Conservation (phyloP, 2,888 invertebrate species). For the Dasypolia templi region DNA sequence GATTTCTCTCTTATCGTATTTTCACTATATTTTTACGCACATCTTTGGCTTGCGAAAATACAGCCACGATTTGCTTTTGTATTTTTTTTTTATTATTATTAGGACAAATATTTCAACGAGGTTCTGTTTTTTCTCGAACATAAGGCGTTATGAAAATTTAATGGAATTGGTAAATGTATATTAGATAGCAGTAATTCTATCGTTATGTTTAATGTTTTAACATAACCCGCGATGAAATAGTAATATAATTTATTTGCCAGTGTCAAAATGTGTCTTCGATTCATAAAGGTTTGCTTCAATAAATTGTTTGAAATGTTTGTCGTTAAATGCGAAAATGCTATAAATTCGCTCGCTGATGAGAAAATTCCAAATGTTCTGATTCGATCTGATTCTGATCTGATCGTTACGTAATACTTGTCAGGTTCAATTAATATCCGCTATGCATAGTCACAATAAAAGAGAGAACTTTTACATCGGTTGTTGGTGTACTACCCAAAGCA, state of each 20-base stretch:
- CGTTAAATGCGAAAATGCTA: no score
- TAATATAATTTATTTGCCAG: slow-evolving; percentile 30
- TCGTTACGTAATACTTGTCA: background rate
- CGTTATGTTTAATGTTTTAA: slow-evolving; percentile 23
- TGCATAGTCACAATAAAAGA: background rate
- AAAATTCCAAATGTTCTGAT: slow-evolving; percentile 18
- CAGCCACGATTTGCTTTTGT: slow-evolving; percentile 34
- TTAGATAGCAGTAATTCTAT: slow-evolving; percentile 39
- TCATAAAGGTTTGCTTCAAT: slow-evolving; percentile 21
- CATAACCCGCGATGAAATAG: slow-evolving; percentile 17
- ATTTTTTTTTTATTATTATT: slow-evolving; percentile 41
- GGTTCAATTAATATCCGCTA: background rate
- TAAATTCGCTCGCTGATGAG: slow-evolving; percentile 13
- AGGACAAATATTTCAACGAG: slow-evolving; percentile 28
- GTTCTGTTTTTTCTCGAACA: slow-evolving; percentile 27
- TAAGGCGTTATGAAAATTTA: slow-evolving; percentile 42
- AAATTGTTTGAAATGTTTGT: slow-evolving; percentile 31
- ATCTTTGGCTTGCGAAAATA: slow-evolving; percentile 51
- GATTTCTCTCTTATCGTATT: slow-evolving; percentile 53
- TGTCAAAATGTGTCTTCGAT: slow-evolving; percentile 35
- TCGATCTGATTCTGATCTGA: background rate
- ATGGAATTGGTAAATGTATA: slow-evolving; percentile 34
- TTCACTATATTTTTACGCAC: slow-evolving; percentile 54
- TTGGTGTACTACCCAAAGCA: background rate
- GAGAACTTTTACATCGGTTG: background rate